Percentiles rank a stretch among this genome's conserved stretches.
These are phyloP conservation scores for Drosophila ezoana DNA, from an alignment of 2,888 invertebrate genomes.

Conservation along the genomic window DNA sequence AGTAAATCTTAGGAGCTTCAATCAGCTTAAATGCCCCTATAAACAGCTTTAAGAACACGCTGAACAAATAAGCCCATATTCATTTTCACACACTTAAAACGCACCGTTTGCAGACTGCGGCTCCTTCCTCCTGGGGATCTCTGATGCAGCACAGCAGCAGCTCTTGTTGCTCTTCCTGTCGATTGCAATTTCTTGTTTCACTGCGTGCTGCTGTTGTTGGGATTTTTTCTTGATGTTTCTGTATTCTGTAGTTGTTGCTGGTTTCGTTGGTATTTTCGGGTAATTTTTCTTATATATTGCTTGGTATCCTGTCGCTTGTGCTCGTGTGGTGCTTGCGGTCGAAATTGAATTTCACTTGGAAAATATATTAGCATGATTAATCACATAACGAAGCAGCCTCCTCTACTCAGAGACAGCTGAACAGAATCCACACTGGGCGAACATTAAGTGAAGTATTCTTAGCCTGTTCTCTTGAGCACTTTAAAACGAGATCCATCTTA, in stretches of 20 bases:
- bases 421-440: conserved; percentile 8
- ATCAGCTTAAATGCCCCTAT: not conserved
- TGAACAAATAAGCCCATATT: conserved; percentile 11
- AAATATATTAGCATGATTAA: conserved; percentile 77
- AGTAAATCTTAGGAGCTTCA: not conserved
- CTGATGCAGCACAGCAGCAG: conserved; percentile 12
- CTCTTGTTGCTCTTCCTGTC: conserved; percentile 30
- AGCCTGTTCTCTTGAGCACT: conserved; percentile 4
- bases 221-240: not conserved
- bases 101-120: conserved; percentile 25
- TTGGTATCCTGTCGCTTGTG: conserved; percentile 42
- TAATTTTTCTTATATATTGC: conserved; percentile 45
- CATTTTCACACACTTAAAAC: conserved; percentile 24
- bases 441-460: conserved; percentile 11
- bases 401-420: conserved; percentile 8
- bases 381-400: conserved; percentile 58
- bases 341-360: conserved; percentile 73
- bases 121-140: conserved; percentile 5
- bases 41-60: conserved; percentile 1
- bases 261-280: conserved; percentile 37
- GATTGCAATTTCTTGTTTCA: conserved; percentile 61
- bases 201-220: conserved; percentile 36
- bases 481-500: conserved; percentile 4
- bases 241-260: conserved; percentile 27
- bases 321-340: conserved; percentile 48